These are phyloP conservation scores for Ceratoteleas bidentatus DNA, from an alignment of 1,140 invertebrate species.

Conservation along the genomic window DNA sequence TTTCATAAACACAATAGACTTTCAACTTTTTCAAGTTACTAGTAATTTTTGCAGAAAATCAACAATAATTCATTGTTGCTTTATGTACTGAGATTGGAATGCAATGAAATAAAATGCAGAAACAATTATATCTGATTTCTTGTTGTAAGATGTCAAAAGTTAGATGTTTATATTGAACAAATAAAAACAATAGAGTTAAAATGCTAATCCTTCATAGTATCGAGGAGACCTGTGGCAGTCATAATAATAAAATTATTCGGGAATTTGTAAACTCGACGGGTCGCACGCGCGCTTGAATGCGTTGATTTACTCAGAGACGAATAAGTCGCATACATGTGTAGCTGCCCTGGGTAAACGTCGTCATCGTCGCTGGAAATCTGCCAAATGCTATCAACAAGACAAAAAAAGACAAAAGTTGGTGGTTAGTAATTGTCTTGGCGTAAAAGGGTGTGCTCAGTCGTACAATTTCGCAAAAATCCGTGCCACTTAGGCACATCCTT, in stretches of 20 bases:
- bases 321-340: conserved; percentile 91
- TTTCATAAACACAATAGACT: too few relatives aligned
- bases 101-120: too few relatives aligned
- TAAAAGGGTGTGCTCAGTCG: conserved; percentile 64
- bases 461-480: conserved; percentile 18
- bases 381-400: conserved; percentile 87
- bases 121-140: too few relatives aligned
- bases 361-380: conserved; percentile 90
- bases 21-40: too few relatives aligned
- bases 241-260: neutral
- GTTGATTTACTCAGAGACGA: conserved; percentile 76
- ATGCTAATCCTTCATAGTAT: too few relatives aligned
- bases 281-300: conserved; percentile 70
- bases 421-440: conserved; percentile 72
- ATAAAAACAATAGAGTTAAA: too few relatives aligned
- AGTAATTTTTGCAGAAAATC: too few relatives aligned
- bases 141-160: too few relatives aligned
- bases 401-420: conserved; percentile 78
- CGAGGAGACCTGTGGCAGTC: too few relatives aligned
- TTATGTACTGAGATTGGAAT: neutral
- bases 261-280: conserved; percentile 32
- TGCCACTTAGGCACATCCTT: conserved; percentile 4
- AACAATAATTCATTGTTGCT: neutral
- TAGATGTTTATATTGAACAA: too few relatives aligned
- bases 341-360: conserved; percentile 91